A percentile compares a stretch with the other conserved stretches of the same genome.
Evolutionary conservation across 2,888 invertebrate genomes (phyloP).

Genomic region (Hyppa rectilinea): DNA sequence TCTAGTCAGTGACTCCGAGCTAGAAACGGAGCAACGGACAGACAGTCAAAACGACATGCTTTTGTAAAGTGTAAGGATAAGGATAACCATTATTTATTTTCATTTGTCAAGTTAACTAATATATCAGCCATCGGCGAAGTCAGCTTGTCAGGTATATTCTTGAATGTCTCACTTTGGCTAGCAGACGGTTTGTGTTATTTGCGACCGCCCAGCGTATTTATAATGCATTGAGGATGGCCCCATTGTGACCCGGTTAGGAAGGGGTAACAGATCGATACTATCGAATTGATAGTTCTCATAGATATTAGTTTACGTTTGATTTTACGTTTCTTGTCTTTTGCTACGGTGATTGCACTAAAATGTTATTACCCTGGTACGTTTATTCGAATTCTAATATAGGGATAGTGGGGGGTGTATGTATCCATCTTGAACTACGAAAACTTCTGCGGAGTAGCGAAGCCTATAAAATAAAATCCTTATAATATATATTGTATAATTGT

Average conservation of each 20-base stretch:
- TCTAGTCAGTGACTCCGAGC: no score
- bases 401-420: no score
- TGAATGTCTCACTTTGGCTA: neutral
- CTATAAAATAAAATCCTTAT: no score
- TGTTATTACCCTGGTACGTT: neutral
- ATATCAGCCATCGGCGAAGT: neutral
- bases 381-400: neutral
- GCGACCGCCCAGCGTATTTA: slow-evolving; percentile 30
- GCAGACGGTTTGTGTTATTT: slow-evolving; percentile 16
- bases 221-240: slow-evolving; percentile 50
- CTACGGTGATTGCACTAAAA: neutral
- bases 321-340: slow-evolving; percentile 2
- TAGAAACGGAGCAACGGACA: neutral
- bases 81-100: neutral
- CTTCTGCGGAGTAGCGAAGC: no score
- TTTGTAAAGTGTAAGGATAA: neutral
- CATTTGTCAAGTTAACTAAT: neutral
- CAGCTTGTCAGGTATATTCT: neutral
- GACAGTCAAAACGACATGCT: neutral
- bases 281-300: slow-evolving; percentile 24
- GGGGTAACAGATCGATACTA: slow-evolving; percentile 40
- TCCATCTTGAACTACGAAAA: no score
- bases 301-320: neutral
- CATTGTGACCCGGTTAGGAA: slow-evolving; percentile 39
- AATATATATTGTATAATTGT: no score